These are phyloP conservation scores for Apomyelois bistriatella DNA, from an alignment of 2,888 invertebrate genomes.

Conservation along the genomic window DNA sequence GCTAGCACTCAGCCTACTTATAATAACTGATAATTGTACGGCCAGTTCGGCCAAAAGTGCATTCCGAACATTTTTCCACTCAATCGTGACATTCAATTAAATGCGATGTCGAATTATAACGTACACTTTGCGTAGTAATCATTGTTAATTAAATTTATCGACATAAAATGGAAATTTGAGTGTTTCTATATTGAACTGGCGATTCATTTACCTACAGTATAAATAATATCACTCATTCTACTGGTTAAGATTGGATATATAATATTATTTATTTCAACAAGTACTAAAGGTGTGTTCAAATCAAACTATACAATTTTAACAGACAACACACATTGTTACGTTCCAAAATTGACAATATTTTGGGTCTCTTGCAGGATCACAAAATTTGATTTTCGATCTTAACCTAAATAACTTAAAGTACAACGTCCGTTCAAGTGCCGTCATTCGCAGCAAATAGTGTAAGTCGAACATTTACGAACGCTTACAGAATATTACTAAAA, in stretches of 20 bases:
- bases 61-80: slow-evolving; percentile 5
- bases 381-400: slow-evolving; percentile 14
- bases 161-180: no score
- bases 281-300: no score
- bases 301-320: no score
- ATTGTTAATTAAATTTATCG: no score
- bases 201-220: no score
- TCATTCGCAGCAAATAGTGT: slow-evolving; percentile 39
- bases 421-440: background rate
- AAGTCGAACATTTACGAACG: slow-evolving; percentile 51
- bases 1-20: slow-evolving; percentile 39
- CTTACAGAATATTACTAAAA: slow-evolving; percentile 50
- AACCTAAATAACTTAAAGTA: slow-evolving; percentile 14
- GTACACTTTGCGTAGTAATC: no score
- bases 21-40: slow-evolving; percentile 46
- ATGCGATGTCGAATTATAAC: background rate
- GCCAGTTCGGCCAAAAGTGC: slow-evolving; percentile 1
- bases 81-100: background rate
- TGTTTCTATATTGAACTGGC: no score
- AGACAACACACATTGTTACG: no score
- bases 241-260: no score
- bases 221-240: no score
- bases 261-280: no score
- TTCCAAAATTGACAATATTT: no score
- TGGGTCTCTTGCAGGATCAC: background rate